These are phyloP conservation scores for Mactromeris polynyma DNA, from an alignment of 2,888 invertebrate genomes.

Conservation along the genomic window DNA sequence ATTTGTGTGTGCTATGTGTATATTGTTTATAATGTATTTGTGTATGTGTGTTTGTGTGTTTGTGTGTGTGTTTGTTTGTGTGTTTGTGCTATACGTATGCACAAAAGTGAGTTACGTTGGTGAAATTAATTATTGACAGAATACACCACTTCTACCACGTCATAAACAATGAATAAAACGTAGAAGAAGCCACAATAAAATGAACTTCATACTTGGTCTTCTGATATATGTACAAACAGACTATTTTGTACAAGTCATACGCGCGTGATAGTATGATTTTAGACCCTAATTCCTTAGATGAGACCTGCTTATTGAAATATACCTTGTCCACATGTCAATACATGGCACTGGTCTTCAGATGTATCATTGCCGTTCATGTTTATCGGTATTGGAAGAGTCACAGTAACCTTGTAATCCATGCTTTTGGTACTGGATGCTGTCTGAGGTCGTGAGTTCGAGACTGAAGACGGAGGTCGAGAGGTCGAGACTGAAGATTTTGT, in stretches of 20 bases:
- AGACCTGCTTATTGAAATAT: too few species aligned
- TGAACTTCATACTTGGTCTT: neutral
- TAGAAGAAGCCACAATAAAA: too few species aligned
- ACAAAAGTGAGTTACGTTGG: too few species aligned
- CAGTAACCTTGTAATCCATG: neutral
- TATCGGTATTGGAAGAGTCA: constrained; percentile 6
- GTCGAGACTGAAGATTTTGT: neutral
- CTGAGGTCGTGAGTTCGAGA: neutral
- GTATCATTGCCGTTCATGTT: neutral
- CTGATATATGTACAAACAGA: neutral
- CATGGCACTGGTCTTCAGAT: neutral
- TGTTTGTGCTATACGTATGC: too few species aligned
- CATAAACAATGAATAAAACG: too few species aligned
- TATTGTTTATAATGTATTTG: too few species aligned
- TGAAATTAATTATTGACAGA: too few species aligned
- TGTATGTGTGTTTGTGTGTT: too few species aligned
- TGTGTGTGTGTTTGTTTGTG: too few species aligned
- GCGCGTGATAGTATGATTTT: neutral
- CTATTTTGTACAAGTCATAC: too few species aligned
- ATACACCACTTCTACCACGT: too few species aligned
- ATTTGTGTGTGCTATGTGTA: too few species aligned
- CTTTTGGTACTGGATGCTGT: neutral
- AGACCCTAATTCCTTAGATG: neutral
- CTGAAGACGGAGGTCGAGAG: neutral
- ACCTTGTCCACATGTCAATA: neutral